phyloP scores from a whole-genome alignment of 1,140 invertebrate genomes.

The Mactra quadrangularis region DNA sequence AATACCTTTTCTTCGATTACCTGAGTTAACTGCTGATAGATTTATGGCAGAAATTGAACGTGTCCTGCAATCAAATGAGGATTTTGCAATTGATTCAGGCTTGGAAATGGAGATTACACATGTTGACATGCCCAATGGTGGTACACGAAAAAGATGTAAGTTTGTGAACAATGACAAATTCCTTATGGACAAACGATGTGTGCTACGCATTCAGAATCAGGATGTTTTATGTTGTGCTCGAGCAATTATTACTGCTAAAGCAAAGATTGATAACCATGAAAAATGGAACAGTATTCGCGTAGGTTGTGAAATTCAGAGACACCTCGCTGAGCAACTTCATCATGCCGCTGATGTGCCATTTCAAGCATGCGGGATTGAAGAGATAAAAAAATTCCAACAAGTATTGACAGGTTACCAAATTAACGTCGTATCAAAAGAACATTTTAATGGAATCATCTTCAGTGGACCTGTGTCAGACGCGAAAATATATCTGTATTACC shows the following conservation, averaged over 20 bases:
- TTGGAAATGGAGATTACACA: conserved; percentile 11
- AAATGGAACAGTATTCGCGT: conserved; percentile 10
- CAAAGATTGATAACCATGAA: conserved; percentile 24
- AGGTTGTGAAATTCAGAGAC: neutral
- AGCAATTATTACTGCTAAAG: conserved; percentile 44
- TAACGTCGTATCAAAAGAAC: conserved; percentile 15
- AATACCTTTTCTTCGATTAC: conserved; percentile 2
- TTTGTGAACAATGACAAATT: neutral
- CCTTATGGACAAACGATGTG: conserved; percentile 10
- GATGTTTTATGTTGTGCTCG: conserved; percentile 42
- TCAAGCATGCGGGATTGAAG: conserved; percentile 7
- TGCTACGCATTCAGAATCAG: conserved; percentile 12
- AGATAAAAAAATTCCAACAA: neutral
- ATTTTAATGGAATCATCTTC: conserved; percentile 24
- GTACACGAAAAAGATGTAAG: neutral
- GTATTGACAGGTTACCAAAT: conserved; percentile 17
- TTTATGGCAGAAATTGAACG: conserved; percentile 9
- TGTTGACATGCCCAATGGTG: neutral
- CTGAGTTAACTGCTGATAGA: neutral
- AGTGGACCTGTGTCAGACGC: conserved; percentile 27
- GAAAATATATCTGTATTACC: conserved; percentile 43
- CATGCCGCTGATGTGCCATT: neutral
- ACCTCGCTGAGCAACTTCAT: conserved; percentile 13
- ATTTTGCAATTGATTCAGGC: neutral
- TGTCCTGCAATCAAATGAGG: neutral